Evolutionary conservation across 2,888 invertebrate genomes (phyloP).

Genomic region (Ormyrus labotus): DNA sequence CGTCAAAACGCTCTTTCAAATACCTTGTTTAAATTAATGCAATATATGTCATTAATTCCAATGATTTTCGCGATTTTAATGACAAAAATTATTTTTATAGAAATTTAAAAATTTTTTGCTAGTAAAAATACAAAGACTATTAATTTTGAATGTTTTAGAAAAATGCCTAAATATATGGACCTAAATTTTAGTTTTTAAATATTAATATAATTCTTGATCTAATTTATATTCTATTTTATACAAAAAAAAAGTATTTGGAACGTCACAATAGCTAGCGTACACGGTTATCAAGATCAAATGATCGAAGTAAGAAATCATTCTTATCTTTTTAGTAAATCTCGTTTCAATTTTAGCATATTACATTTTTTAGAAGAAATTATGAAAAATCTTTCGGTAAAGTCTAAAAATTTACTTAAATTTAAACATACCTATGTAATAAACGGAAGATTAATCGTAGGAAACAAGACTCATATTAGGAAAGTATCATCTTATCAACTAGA

Average conservation of each 20-base stretch:
- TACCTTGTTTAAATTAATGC: constrained; percentile 23
- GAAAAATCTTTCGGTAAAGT: constrained; percentile 12
- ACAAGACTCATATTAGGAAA: constrained; percentile 43
- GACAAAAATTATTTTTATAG: constrained; percentile 28
- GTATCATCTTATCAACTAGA: constrained; percentile 47
- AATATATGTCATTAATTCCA: constrained; percentile 17
- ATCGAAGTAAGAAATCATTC: constrained; percentile 15
- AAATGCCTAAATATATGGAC: constrained; percentile 24
- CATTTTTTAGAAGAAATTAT: constrained; percentile 17
- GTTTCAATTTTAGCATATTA: constrained; percentile 26
- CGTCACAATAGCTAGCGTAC: constrained; percentile 20
- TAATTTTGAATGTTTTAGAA: constrained; percentile 5
- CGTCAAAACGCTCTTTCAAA: constrained; percentile 50
- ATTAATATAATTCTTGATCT: constrained; percentile 14
- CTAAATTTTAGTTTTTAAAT: constrained; percentile 3
- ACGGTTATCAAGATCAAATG: constrained; percentile 31
- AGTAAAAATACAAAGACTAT: constrained; percentile 37
- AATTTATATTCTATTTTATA: not conserved
- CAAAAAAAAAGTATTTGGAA: constrained; percentile 19
- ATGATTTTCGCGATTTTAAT: constrained; percentile 19
- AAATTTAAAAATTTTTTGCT: constrained; percentile 5
- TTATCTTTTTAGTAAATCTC: constrained; percentile 2
- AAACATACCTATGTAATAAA: constrained; percentile 45
- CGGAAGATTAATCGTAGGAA: constrained; percentile 51
- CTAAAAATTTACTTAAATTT: constrained; percentile 43